phyloP scores from a whole-genome alignment of 2,888 invertebrate genomes.

The Tribolium freemani region DNA sequence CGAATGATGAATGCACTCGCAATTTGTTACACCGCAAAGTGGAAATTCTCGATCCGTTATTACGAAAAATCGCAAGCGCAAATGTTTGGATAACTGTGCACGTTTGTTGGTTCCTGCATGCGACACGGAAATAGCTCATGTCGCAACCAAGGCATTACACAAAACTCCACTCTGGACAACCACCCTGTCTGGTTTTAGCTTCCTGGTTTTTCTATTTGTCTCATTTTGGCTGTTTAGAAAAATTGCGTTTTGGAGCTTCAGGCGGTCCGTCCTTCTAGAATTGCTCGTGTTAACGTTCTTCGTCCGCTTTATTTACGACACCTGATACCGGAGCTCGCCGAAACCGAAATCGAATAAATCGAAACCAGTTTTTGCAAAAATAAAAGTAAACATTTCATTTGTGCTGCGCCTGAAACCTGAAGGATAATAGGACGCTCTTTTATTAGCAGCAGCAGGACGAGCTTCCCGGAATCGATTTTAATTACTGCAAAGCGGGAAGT shows the following conservation, averaged over 20 bases:
- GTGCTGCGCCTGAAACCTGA: conserved; percentile 17
- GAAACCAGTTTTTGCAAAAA: conserved; percentile 48
- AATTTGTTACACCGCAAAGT: conserved; percentile 22
- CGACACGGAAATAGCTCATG: too few relatives aligned
- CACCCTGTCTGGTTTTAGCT: too few relatives aligned
- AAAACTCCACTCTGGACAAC: too few relatives aligned
- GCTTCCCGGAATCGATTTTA: conserved; percentile 9
- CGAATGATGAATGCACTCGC: conserved; percentile 27
- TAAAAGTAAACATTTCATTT: conserved; percentile 36
- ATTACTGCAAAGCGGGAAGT: conserved; percentile 15
- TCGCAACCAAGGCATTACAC: too few relatives aligned
- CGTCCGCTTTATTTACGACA: conserved; percentile 40
- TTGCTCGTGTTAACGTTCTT: conserved; percentile 36
- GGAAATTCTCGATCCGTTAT: background rate
- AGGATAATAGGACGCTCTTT: too few relatives aligned
- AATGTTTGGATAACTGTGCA: conserved; percentile 24
- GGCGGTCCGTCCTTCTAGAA: conserved; percentile 30
- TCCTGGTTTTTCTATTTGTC: too few relatives aligned
- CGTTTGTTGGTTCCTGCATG: conserved; percentile 23
- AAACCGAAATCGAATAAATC: conserved; percentile 52
- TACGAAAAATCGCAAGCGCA: background rate
- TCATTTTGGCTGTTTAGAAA: too few relatives aligned
- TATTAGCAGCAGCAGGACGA: too few relatives aligned
- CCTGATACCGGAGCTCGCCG: conserved; percentile 43
- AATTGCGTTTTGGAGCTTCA: background rate